Conservation (phyloP, 2,113 vertebrate species). For the Lepidothrix coronata region DNA sequence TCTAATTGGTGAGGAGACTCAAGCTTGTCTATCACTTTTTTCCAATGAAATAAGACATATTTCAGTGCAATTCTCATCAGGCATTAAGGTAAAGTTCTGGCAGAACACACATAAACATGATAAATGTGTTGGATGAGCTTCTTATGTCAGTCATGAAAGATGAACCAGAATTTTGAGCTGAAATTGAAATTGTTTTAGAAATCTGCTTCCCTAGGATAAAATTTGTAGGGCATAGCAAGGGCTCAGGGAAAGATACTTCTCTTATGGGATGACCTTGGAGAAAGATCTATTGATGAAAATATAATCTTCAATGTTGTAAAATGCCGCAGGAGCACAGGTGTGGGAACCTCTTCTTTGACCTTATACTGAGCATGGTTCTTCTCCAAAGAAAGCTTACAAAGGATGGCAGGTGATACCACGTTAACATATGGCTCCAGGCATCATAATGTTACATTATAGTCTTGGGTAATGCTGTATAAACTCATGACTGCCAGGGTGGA, state of each 20-base stretch:
- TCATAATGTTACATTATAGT: not conserved
- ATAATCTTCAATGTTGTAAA: not conserved
- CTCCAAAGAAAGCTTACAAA: not conserved
- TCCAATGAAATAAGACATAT: not conserved
- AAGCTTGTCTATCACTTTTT: not conserved
- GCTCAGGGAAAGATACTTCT: not conserved
- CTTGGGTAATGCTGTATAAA: constrained; percentile 27
- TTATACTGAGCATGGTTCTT: not conserved
- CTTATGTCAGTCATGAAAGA: not conserved
- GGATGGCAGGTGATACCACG: not conserved
- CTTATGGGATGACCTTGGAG: not conserved
- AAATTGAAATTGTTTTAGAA: not conserved
- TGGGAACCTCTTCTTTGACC: not conserved
- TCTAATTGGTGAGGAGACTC: not conserved
- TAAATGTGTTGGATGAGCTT: not conserved
- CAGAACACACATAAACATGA: not conserved
- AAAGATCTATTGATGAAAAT: not conserved
- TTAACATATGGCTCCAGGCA: not conserved
- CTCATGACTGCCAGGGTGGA: not conserved
- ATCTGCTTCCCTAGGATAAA: not conserved
- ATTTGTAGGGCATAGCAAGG: not conserved
- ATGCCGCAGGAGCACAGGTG: not conserved
- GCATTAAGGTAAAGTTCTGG: not conserved
- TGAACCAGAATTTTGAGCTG: not conserved
- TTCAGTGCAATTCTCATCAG: not conserved